Percentiles rank a stretch among this genome's conserved stretches.
These are phyloP conservation scores for Coleophora flavipennella DNA, from an alignment of 2,888 invertebrate genomes.

Conservation along the genomic window DNA sequence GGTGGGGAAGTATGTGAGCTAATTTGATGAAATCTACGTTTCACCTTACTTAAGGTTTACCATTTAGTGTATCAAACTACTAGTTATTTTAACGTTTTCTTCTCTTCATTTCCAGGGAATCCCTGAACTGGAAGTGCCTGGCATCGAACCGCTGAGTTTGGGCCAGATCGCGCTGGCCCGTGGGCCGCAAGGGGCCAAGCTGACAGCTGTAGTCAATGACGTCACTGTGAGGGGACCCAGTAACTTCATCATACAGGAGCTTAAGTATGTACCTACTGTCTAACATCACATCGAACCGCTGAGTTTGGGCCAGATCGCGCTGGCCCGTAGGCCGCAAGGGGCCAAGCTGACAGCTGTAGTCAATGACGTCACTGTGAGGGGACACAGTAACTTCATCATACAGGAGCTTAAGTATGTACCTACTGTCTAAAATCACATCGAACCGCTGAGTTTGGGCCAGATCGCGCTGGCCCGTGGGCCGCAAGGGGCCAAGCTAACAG, in stretches of 20 bases:
- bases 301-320: slow-evolving; percentile 75
- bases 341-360: slow-evolving; percentile 74
- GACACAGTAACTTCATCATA: slow-evolving; percentile 74
- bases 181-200: slow-evolving; percentile 71
- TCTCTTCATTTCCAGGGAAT: slow-evolving; percentile 67
- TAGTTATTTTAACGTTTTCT: no score
- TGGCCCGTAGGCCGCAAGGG: slow-evolving; percentile 73
- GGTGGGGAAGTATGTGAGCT: no score
- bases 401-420: slow-evolving; percentile 69
- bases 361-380: slow-evolving; percentile 73
- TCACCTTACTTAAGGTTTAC: no score
- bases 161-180: slow-evolving; percentile 75
- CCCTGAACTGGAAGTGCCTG: slow-evolving; percentile 77
- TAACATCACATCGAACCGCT: no score
- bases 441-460: slow-evolving; percentile 75
- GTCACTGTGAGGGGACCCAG: slow-evolving; percentile 74
- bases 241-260: slow-evolving; percentile 70
- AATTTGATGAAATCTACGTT: no score
- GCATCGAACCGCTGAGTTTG: slow-evolving; percentile 75
- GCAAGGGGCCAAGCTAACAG: slow-evolving; percentile 71
- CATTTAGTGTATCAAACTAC: no score
- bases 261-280: slow-evolving; percentile 55
- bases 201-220: slow-evolving; percentile 74
- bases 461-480: slow-evolving; percentile 75
- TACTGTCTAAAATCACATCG: no score